A percentile compares a stretch with the other conserved stretches of the same genome.
Evolutionary conservation across 2,797 vertebrate species (phyloP).

Genomic region (Neosilurus mollespiculum): DNA sequence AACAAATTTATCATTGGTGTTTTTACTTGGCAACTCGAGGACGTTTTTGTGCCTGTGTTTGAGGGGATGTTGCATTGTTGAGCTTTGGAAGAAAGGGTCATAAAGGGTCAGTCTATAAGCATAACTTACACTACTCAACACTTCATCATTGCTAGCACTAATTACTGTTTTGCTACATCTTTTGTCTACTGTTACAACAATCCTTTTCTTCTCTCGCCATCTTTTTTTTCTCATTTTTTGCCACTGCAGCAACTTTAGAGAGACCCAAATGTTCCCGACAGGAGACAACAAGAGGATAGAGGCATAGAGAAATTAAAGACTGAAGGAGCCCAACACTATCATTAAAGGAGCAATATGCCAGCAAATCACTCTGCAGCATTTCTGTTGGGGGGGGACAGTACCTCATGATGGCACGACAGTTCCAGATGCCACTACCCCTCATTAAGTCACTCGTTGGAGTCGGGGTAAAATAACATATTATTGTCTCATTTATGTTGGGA

Average conservation of each 20-base stretch:
- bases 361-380: conserved; percentile 45
- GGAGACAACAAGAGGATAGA: conserved; percentile 41
- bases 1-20: conserved; percentile 42
- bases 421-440: conserved; percentile 18
- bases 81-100: conserved; percentile 31
- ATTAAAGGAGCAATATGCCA: conserved; percentile 52
- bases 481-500: conserved; percentile 3
- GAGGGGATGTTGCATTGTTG: neutral
- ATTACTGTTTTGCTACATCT: conserved; percentile 58
- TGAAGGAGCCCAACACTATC: conserved; percentile 42
- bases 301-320: conserved; percentile 54
- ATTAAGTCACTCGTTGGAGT: conserved; percentile 9
- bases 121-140: conserved; percentile 33
- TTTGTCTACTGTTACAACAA: conserved; percentile 45
- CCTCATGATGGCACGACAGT: conserved; percentile 24
- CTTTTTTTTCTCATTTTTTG: conserved; percentile 34
- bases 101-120: conserved; percentile 32
- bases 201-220: conserved; percentile 33
- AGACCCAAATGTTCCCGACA: conserved; percentile 42
- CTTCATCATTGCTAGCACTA: conserved; percentile 46
- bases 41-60: conserved; percentile 9
- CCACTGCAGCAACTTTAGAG: conserved; percentile 51
- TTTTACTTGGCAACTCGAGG: conserved; percentile 23
- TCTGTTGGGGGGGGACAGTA: conserved; percentile 22
- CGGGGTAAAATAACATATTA: neutral